Evolutionary conservation across 1,140 invertebrate genomes (phyloP).

Genomic region (Lepidurus arcticus): DNA sequence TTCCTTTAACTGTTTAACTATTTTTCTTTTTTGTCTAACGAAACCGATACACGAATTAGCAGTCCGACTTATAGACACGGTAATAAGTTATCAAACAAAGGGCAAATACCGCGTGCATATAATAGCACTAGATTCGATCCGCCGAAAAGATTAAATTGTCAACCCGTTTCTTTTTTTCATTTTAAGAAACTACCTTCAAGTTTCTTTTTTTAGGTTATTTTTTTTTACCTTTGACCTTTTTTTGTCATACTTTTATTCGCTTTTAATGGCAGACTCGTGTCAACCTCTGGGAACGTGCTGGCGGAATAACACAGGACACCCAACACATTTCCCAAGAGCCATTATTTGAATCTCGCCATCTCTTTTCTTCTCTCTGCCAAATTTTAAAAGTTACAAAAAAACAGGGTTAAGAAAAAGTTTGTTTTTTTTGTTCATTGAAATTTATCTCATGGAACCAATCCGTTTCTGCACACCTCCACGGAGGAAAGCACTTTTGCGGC

Average conservation of each 20-base stretch:
- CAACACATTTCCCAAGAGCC: neutral
- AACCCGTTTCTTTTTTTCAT: neutral
- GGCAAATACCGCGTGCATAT: neutral
- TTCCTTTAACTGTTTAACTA: too few species aligned
- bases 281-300: neutral
- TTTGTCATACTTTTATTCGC: neutral
- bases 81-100: neutral
- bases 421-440: neutral
- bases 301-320: neutral
- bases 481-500: too few species aligned
- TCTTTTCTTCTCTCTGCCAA: neutral
- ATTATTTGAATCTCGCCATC: constrained; percentile 8
- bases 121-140: neutral
- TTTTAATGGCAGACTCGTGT: constrained; percentile 21
- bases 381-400: too few species aligned
- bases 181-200: neutral
- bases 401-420: too few species aligned
- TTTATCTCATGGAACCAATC: neutral
- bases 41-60: neutral
- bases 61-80: neutral
- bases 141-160: neutral
- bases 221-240: neutral
- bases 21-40: too few species aligned
- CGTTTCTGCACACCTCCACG: neutral
- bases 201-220: neutral